These are phyloP conservation scores for Alviniconcha strummeri DNA, from an alignment of 2,888 invertebrate species.

Conservation along the genomic window DNA sequence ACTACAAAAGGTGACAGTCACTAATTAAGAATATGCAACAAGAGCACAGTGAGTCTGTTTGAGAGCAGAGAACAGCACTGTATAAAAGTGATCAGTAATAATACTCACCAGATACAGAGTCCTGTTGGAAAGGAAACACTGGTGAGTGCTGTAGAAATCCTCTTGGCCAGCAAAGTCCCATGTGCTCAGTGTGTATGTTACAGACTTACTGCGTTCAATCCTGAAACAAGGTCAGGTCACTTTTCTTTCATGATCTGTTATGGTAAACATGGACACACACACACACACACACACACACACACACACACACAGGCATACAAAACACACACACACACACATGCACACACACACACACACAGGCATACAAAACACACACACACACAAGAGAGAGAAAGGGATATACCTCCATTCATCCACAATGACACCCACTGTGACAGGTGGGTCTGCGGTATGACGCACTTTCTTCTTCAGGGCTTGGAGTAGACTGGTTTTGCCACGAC, in stretches of 20 bases:
- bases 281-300: not conserved
- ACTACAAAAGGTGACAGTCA: no score
- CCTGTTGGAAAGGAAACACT: constrained; percentile 69
- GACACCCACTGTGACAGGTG: constrained; percentile 66
- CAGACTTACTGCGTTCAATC: constrained; percentile 52
- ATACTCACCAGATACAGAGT: constrained; percentile 66
- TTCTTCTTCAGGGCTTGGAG: constrained; percentile 62
- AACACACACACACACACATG: not conserved
- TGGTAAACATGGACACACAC: not conserved
- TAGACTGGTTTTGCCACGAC: constrained; percentile 67
- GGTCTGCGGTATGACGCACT: constrained; percentile 47
- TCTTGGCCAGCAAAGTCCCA: constrained; percentile 72
- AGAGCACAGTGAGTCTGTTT: no score
- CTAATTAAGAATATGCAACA: no score
- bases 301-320: not conserved
- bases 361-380: not conserved
- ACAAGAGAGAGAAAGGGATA: constrained; percentile 23
- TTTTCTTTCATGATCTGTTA: no score
- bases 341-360: not conserved
- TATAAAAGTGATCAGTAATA: no score
- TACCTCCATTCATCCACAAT: constrained; percentile 70
- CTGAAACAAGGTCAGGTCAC: constrained; percentile 33
- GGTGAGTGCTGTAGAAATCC: constrained; percentile 70
- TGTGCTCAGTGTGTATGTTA: constrained; percentile 64
- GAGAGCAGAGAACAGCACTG: no score